These are phyloP conservation scores for Athripsodes cinereus DNA, from an alignment of 2,888 invertebrate species.

Conservation along the genomic window DNA sequence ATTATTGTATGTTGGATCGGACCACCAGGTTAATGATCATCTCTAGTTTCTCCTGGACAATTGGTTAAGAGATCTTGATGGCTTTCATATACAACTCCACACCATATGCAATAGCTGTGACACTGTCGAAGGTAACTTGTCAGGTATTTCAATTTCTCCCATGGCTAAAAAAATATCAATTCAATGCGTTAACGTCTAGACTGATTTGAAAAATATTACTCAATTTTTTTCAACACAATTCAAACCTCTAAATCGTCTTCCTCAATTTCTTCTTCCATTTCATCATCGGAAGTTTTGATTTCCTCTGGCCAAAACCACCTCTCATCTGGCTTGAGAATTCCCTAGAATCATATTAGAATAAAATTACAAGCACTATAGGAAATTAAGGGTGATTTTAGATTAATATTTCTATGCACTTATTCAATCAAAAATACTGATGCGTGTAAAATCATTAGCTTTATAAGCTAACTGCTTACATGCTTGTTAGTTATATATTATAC, in stretches of 20 bases:
- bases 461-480: too few relatives aligned
- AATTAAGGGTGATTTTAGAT: too few relatives aligned
- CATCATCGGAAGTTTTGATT: conserved; percentile 29
- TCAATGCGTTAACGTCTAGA: too few relatives aligned
- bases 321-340: conserved; percentile 43
- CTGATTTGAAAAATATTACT: too few relatives aligned
- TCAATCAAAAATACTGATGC: too few relatives aligned
- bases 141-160: conserved; percentile 56
- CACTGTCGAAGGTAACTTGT: conserved; percentile 60
- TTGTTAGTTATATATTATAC: too few relatives aligned
- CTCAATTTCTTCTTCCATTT: conserved; percentile 32
- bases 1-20: neutral
- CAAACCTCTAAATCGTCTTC: conserved; percentile 23
- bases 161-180: conserved; percentile 37
- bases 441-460: too few relatives aligned
- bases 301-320: conserved; percentile 58
- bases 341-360: conserved; percentile 10
- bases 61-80: conserved; percentile 52
- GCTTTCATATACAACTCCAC: conserved; percentile 63
- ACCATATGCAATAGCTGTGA: conserved; percentile 75
- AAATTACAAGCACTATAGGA: too few relatives aligned
- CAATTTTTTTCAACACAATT: too few relatives aligned
- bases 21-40: conserved; percentile 56
- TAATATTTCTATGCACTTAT: too few relatives aligned
- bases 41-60: conserved; percentile 61